Base-by-base conservation (phyloP, 23 tunicate species). In the Phallusia fumigata region DNA sequence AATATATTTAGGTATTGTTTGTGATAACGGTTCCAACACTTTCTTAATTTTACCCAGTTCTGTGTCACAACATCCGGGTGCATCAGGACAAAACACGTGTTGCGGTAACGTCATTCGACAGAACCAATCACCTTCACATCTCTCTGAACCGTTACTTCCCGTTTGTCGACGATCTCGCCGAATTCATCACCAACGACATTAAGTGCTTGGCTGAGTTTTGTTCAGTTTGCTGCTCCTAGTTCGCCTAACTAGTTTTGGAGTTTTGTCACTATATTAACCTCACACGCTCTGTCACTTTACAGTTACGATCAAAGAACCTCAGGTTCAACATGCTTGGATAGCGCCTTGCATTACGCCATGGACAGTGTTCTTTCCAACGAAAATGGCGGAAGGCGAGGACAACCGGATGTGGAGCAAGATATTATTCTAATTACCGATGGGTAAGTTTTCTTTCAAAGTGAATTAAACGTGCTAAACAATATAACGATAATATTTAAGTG, bases 31-130 rank as follows among this genome's bases (percentile, higher is more conserved):
- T n/a, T n/a, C n/a, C n/a, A n/a, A n/a, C n/a, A n/a, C n/a, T n/a
- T n/a, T n/a, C n/a, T n/a, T n/a, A 40, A 40, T 10, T 58, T 58
- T 24, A 1, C 69, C 3, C 69, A 77, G 81, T 77, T 28, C 44
- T 77, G 2, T 77, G 81, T 45, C 64, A 11, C 53, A 30, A 36
- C 15, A 36, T 77, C 53, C 33, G 44, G 21, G 81, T 77, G 18
- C 53, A 40, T 13, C 81, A 5, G 33, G 81, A 77, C 81, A 34
- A 30, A 21, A 77, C 81, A 5, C 81, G 81, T 30, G 81, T 77
- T 35, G 53, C 81, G 6, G 81, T 77, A 0, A 77, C 34, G 81
- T 77, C 81, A 8, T 77, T 77, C 44, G 81, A 77, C 58, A 22
- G 12, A 2, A 77, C 3, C 36, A 45, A 32, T 45, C 81, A 77